Conservation (phyloP, 92 coral and sea anemone genomes). For the Metridium senile region DNA sequence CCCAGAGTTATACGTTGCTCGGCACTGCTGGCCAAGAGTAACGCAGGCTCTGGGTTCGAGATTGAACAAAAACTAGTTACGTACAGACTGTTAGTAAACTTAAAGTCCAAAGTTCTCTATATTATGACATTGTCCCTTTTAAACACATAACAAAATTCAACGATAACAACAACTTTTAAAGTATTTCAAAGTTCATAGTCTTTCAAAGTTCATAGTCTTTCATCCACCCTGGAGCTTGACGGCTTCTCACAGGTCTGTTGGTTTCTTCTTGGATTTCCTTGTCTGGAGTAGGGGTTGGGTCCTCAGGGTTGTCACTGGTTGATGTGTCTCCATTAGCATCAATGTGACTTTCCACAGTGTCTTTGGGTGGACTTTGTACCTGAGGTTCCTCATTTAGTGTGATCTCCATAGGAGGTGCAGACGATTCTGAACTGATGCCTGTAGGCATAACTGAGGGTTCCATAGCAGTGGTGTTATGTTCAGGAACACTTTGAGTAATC, state of each 20-base stretch:
- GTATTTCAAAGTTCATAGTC: neutral
- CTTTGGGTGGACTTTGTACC: neutral
- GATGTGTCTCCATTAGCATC: neutral
- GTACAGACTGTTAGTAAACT: no score
- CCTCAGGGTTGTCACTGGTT: neutral
- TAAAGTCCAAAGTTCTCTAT: no score
- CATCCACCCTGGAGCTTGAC: neutral
- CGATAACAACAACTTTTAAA: no score
- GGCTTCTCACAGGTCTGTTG: neutral
- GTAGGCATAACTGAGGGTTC: constrained; percentile 10
- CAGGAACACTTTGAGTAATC: constrained; percentile 12
- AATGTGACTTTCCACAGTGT: neutral
- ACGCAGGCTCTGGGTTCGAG: no score
- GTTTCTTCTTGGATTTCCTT: neutral
- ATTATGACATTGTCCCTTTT: no score
- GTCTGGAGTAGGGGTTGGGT: neutral
- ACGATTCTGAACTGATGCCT: neutral
- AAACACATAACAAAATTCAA: no score
- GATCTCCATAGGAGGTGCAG: neutral
- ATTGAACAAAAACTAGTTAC: no score
- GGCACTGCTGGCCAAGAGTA: no score
- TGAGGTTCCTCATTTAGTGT: neutral
- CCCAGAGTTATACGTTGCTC: no score
- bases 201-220: neutral
- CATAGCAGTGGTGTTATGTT: neutral